Conservation (phyloP, 2,113 vertebrate species). For the Acanthisitta chloris region DNA sequence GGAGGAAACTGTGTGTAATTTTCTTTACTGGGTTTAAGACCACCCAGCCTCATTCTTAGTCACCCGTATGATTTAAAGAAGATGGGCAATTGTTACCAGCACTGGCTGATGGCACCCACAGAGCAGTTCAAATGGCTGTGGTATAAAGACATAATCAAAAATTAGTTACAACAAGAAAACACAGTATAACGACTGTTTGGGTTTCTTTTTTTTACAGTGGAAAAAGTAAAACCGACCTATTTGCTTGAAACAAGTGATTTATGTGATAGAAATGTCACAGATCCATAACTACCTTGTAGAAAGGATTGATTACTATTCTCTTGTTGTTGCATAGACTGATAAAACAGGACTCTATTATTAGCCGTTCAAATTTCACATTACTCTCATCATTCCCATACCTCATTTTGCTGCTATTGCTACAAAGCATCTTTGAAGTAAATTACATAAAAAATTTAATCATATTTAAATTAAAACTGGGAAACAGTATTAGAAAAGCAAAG, state of each 20-base stretch:
- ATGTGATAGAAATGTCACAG: neutral
- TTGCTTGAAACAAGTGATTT: neutral
- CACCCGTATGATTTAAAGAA: neutral
- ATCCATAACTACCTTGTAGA: neutral
- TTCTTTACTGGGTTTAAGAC: neutral
- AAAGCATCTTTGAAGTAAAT: neutral
- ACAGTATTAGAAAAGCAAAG: neutral
- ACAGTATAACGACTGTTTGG: neutral
- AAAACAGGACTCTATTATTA: neutral
- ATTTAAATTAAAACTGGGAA: neutral
- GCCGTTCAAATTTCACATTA: neutral
- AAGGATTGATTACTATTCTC: neutral
- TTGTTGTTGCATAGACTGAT: neutral
- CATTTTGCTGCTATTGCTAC: neutral
- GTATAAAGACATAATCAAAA: neutral
- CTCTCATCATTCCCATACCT: neutral
- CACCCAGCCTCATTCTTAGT: neutral
- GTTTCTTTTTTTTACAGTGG: neutral
- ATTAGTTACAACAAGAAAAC: neutral
- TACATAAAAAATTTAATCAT: neutral
- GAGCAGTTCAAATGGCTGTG: neutral
- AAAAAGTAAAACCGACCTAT: neutral
- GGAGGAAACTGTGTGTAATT: neutral
- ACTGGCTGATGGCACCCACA: neutral
- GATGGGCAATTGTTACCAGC: neutral